Base-by-base conservation (phyloP, 1,140 invertebrate species). In the Drosophila sp. region DNA sequence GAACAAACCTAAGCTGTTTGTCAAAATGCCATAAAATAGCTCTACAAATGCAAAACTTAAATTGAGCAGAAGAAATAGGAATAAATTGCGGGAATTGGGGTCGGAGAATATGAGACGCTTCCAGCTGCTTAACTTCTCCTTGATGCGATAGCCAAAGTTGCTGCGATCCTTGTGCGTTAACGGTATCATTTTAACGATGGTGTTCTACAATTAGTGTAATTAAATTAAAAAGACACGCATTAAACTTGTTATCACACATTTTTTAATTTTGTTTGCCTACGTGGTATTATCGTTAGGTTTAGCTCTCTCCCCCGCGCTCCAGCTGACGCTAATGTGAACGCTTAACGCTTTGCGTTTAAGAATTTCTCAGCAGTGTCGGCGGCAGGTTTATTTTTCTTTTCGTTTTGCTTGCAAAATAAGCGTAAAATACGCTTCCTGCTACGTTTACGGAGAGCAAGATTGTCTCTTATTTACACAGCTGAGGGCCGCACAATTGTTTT, bases 1-100 rank as follows among this genome's bases (percentile, higher is more conserved):
- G 21, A 21, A 46, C 94, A 16, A 8, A 53, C 94, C 95, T 93
- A 96, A 94, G 92, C 98, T 99, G 92, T 99, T 99, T 59, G 97
- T 98, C 97, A 96, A 98, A 77, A 98, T 94, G 65, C 98, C 98
- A 93, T 99, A 99, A 56, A 96, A 94, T 53, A 99, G 93, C 93
- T 99, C 98, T 11, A 99, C 97, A 93, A 99, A 99, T 2, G 98
- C 97, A 93, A 98, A 98, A 2, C 97, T 97, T 66, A 99, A 94
- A 93, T 99, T 99, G 7, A 99, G 93, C 43, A 98, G 69, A 0
- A 99, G 94, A 91, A 99, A 99, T n/a, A 98, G 93, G 92, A 99
- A 98, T 71, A 99, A 93, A 93, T 99, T 99, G 80, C 97, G 94
- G 2, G 97, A 98, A 92, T 97, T 98, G 89, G 95, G 95, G 92